Base-by-base conservation (phyloP, 1,140 invertebrate species). In the Mamestra configurata region DNA sequence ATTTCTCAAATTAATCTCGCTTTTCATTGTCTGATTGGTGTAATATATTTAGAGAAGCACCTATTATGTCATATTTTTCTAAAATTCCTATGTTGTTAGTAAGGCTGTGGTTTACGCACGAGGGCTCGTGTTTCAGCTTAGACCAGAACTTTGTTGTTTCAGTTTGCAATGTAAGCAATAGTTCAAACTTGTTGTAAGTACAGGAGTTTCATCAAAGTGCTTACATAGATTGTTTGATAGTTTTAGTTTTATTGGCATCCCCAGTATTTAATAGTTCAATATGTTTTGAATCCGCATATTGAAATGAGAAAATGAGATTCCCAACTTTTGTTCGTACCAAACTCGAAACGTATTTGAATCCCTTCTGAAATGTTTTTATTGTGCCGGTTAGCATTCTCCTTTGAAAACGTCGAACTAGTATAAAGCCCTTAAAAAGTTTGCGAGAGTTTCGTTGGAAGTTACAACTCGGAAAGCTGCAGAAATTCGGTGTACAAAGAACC, bases 1-100 rank as follows among this genome's bases (percentile, higher is more conserved):
- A 43, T 78, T 76, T 59, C 24, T 49, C 27, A 76, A 61, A 61
- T 61, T 61, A 13, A 76, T 76, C 72, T 53, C 27, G 46, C 24
- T 61, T 15, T 43, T 57, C 68, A 49, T 59, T 76, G 72, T 76
- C n/a, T 49, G 40, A 57, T 68, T 10, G 13, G 22, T 49, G 40
- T 22, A 15, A 27, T 68, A 68, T 46, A 68, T 68, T 49, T 68
- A 8, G 4, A 64, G 13, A 18, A 72, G 46, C 49, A 53, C 7
- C 22, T 43, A 70, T 31, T 18, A 15, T 49, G 57, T 64, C 59
- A 64, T 64, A 64, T 64, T 61, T 64, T 64, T n/a, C 13, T 31
- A 8, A 22, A 59, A 59, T 59, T 59, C 55, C 55, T 27, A 31
- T 59, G 4, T 20, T 66, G n/a, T 66, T 22, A 66, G 31, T 66